A percentile compares a stretch with the other conserved stretches of the same genome.
Conservation (phyloP, 2,797 vertebrate species). For the Cryptoprocta ferox region DNA sequence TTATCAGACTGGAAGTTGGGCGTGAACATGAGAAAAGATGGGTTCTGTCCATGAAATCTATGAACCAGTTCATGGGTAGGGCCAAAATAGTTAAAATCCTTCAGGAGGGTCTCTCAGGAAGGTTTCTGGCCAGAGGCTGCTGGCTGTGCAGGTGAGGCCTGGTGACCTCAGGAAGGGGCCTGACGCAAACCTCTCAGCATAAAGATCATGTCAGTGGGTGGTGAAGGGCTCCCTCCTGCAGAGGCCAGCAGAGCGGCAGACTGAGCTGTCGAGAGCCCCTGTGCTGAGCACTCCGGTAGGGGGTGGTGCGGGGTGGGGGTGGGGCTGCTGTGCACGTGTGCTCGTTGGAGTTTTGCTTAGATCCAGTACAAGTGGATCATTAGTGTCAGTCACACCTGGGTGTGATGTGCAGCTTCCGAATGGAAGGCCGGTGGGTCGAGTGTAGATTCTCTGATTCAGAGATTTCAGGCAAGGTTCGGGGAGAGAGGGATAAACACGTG, state of each 20-base stretch:
- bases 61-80: not conserved
- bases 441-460: not conserved
- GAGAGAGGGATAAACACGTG: not conserved
- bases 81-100: not conserved
- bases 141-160: not conserved
- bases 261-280: too few relatives aligned
- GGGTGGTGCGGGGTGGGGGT: too few relatives aligned
- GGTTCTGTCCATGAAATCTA: not conserved
- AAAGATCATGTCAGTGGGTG: not conserved
- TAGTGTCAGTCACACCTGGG: fast-evolving
- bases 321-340: fast-evolving
- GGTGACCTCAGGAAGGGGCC: not conserved
- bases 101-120: not conserved
- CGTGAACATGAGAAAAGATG: not conserved
- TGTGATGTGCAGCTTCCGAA: fast-evolving
- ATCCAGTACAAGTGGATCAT: not conserved
- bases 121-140: not conserved
- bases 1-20: not conserved
- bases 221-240: not conserved
- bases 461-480: not conserved
- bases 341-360: too few relatives aligned
- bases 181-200: not conserved
- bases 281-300: fast-evolving
- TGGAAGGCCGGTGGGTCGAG: not conserved
- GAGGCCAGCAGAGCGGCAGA: not conserved